These are phyloP conservation scores for Holocentrus rufus DNA, from an alignment of 2,797 vertebrate genomes.

Conservation along the genomic window DNA sequence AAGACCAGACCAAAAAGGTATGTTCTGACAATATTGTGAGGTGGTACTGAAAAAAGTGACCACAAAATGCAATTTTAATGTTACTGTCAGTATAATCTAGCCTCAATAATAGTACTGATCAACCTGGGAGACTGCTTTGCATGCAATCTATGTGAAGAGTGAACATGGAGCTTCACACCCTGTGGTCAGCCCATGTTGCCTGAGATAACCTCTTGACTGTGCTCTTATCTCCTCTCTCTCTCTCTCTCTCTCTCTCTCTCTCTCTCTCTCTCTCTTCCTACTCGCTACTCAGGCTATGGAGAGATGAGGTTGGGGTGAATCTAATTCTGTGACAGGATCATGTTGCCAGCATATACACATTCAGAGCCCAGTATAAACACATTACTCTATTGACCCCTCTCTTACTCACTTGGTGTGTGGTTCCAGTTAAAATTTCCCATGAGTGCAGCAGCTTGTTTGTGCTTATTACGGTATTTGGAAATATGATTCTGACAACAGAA, in stretches of 20 bases:
- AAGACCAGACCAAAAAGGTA: neutral
- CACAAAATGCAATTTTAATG: too few relatives aligned
- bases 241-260: slow-evolving; percentile 20
- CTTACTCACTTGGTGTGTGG: neutral
- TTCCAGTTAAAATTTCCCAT: neutral
- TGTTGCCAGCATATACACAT: slow-evolving; percentile 29
- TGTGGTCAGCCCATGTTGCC: neutral
- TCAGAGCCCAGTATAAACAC: slow-evolving; percentile 30
- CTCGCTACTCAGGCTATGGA: slow-evolving; percentile 3
- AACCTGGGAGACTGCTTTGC: neutral
- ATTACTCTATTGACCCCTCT: slow-evolving; percentile 16
- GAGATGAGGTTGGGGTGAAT: slow-evolving; percentile 26
- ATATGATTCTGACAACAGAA: neutral
- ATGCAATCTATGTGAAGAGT: slow-evolving; percentile 1
- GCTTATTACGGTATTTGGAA: neutral
- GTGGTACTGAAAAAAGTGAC: too few relatives aligned
- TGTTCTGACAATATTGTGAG: too few relatives aligned
- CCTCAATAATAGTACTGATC: too few relatives aligned
- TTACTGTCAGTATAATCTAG: too few relatives aligned
- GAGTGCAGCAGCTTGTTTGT: neutral
- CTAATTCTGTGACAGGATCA: slow-evolving; percentile 21
- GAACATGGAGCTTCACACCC: slow-evolving; percentile 1
- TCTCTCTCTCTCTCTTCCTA: slow-evolving; percentile 19
- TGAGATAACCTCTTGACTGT: slow-evolving; percentile 14
- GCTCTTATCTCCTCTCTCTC: slow-evolving; percentile 20